These are phyloP conservation scores for Anguilla obscura DNA, from an alignment of 2,797 vertebrate genomes.

Conservation along the genomic window DNA sequence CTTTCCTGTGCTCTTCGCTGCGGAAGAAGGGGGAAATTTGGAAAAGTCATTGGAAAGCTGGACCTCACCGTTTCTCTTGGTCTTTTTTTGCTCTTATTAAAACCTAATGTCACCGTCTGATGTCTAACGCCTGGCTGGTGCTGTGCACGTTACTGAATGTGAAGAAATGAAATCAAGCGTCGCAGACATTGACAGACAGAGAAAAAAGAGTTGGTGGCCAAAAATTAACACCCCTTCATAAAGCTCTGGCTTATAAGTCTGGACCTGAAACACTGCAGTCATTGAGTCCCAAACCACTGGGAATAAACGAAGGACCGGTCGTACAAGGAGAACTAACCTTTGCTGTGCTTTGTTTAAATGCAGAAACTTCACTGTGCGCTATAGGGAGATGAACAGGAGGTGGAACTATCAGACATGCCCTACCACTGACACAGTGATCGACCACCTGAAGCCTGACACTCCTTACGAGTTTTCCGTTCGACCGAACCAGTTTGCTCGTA, in stretches of 20 bases:
- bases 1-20: not conserved
- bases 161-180: conserved; percentile 41
- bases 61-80: conserved; percentile 41
- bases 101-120: conserved; percentile 39
- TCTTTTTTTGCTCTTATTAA: conserved; percentile 41
- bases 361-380: conserved; percentile 93
- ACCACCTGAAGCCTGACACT: conserved; percentile 88
- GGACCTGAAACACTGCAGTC: not conserved
- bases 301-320: not conserved
- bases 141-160: conserved; percentile 41
- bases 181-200: conserved; percentile 26
- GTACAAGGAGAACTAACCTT: not conserved
- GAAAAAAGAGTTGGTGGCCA: conserved; percentile 31
- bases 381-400: conserved; percentile 88
- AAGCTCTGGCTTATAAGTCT: not conserved
- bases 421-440: conserved; percentile 87
- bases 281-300: not conserved
- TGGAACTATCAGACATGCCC: conserved; percentile 94
- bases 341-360: not conserved
- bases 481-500: conserved; percentile 72
- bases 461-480: conserved; percentile 91
- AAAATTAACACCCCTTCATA: conserved; percentile 46
- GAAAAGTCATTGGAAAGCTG: conserved; percentile 51
- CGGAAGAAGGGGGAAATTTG: conserved; percentile 32
- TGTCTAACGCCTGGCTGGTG: conserved; percentile 46